Evolutionary conservation across 2,888 invertebrate genomes (phyloP), one percentile per base, ranked within the genome.

Genomic region (Idaea aversata): DNA sequence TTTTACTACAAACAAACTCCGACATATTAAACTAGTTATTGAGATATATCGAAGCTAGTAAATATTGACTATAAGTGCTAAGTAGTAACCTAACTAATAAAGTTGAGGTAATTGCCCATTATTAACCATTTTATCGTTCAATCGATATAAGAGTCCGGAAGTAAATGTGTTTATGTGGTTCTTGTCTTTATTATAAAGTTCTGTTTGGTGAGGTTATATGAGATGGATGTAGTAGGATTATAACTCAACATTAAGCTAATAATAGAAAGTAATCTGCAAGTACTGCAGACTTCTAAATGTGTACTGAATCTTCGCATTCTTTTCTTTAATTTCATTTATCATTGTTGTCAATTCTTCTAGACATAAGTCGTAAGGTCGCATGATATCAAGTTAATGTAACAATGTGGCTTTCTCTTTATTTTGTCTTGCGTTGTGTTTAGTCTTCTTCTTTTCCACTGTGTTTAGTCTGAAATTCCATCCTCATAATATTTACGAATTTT

Each of bases 391-490:
- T 47, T 47, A 47, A 47, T 47, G 47, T 47, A 47, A 47, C 47
- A 47, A 6, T 47, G 47, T 47, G 10, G 47, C 13, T 13, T 47
- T 47, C 47, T 25, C 16, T 64, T 70, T 73, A 69, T 72, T 71
- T 71, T 67, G 70, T 64, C 65, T 70, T 64, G 63, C 63, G 63
- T 63, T 70, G 64, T 71, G 65, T 71, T 72, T 71, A 65, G 68
- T 69, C 66, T 68, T 70, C 68, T 62, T 58, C 47, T 69, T 68
- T 64, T 58, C 69, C 67, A 70, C 74, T 67, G 71, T 87, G 85
- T 87, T 88, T 85, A 83, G 86, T 87, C 83, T 86, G 66, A 72
- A 59, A 63, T 76, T 77, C 7, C 16, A 59, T 13, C 16, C 13
- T 59, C 59, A 78, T 72, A 72, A 75, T 74, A 71, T 73, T 74